Conservation (phyloP, 2,888 invertebrate species). For the Cheilosia soror region DNA sequence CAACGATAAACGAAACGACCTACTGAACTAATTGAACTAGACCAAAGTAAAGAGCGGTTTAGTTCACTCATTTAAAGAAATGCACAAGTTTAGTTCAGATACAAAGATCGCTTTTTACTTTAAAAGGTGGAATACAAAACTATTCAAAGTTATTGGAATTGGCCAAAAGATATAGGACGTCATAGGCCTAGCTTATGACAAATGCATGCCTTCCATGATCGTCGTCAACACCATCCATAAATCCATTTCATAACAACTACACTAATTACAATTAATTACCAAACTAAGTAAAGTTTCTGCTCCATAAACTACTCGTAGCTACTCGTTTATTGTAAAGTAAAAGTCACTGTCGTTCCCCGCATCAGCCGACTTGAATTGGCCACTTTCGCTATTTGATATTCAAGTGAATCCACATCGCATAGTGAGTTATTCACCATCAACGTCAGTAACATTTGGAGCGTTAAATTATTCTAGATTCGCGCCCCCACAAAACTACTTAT, state of each 20-base stretch:
- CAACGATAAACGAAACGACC: no score
- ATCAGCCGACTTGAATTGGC: slow-evolving; percentile 9
- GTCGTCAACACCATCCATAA: slow-evolving; percentile 30
- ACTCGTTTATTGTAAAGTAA: slow-evolving; percentile 46
- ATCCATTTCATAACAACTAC: slow-evolving; percentile 15
- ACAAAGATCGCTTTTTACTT: no score
- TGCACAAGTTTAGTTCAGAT: no score
- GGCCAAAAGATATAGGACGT: no score
- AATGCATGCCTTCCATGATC: slow-evolving; percentile 18
- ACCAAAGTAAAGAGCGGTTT: no score
- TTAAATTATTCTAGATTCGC: slow-evolving; percentile 72
- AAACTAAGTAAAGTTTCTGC: slow-evolving; percentile 44
- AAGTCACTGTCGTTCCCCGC: slow-evolving; percentile 38
- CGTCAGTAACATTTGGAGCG: slow-evolving; percentile 61
- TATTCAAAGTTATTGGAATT: no score
- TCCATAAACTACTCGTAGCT: slow-evolving; percentile 51
- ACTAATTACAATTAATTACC: slow-evolving; percentile 55
- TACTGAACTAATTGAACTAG: no score
- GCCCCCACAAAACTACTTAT: slow-evolving; percentile 36
- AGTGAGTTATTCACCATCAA: slow-evolving; percentile 65
- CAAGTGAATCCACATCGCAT: slow-evolving; percentile 60
- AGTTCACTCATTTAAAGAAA: no score
- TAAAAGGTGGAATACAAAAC: no score
- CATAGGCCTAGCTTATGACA: no score
- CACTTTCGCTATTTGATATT: slow-evolving; percentile 74